Evolutionary conservation across 2,113 vertebrate genomes (phyloP), one percentile per base, ranked within the genome.

Genomic region (Theristicus caerulescens): DNA sequence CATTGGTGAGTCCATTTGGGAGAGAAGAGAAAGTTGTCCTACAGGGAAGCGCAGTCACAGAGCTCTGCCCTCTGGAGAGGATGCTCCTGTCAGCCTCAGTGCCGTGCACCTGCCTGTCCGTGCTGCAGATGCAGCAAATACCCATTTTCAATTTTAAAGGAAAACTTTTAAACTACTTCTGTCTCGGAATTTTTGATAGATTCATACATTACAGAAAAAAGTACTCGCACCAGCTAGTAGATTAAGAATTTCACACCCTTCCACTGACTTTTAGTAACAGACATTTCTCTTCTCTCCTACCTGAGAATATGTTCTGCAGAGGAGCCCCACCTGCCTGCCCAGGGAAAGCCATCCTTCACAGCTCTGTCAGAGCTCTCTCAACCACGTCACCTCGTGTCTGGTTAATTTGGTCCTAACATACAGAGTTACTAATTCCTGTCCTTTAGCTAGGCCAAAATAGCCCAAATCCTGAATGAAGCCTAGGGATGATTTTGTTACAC

Each of bases 401-500:
- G 55, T 83, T 34, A 31, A 40, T 58, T 54, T 55, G 3, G 7
- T 59, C 58, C 29, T 52, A 47, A 38, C 13, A 83, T 0, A 1
- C 18, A 32, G 27, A 47, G 20, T 65, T 80, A 34, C 22, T 34
- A 32, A 27, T 40, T 72, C 9, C 26, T 72, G 25, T 47, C 17
- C 13, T 88, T 80, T 65, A 5, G 34, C n/a, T 13, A 54, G 34
- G 34, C 9, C 16, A 26, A 67, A 64, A 16, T 4, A 93, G 51
- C 13, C 49, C 59, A 49, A 79, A 66, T 54, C 7, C 25, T 40
- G 27, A 31, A 44, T 17, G 34, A 81, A 86, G 47, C 5, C 3
- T 4, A 4, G 16, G 20, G 13, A 16, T 40, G 3, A 13, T 73
- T 31, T 3, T 27, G 10, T 72, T 47, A 12, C 11, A 31, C 0